Evolutionary conservation across 92 coral and sea anemone genomes (phyloP).

Genomic region (Heteractis magnifica): DNA sequence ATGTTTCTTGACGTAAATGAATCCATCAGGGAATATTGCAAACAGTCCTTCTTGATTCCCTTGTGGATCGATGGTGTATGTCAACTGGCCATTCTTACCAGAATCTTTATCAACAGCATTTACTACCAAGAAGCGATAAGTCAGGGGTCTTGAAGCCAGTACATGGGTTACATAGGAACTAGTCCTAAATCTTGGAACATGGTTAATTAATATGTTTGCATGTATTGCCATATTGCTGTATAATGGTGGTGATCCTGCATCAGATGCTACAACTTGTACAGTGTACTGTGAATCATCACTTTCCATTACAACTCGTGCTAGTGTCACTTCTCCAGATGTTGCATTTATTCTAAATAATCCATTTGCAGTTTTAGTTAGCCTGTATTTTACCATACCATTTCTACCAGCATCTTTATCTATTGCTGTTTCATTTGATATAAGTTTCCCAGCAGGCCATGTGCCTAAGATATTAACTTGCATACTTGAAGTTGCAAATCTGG

Average conservation of each 20-base stretch:
- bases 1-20: conserved; percentile 70
- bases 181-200: conserved; percentile 66
- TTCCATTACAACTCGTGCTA: conserved; percentile 55
- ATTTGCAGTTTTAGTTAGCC: conserved; percentile 62
- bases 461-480: conserved; percentile 69
- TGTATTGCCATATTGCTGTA: conserved; percentile 63
- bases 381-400: conserved; percentile 80
- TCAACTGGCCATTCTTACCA: conserved; percentile 65
- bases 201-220: conserved; percentile 62
- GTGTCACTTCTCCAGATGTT: conserved; percentile 74
- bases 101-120: conserved; percentile 77
- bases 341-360: conserved; percentile 64
- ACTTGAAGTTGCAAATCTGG: conserved; percentile 57
- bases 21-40: conserved; percentile 86
- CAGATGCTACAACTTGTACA: conserved; percentile 77
- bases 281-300: conserved; percentile 51
- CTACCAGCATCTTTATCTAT: conserved; percentile 75
- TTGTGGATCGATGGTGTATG: conserved; percentile 44
- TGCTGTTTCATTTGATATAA: conserved; percentile 62
- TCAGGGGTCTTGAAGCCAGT: conserved; percentile 69
- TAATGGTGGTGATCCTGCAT: conserved; percentile 85
- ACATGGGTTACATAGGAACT: conserved; percentile 57
- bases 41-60: conserved; percentile 80
- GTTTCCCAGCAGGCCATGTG: conserved; percentile 55
- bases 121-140: conserved; percentile 61